Percentiles rank a stretch among this genome's conserved stretches.
Evolutionary conservation across 1,140 invertebrate genomes (phyloP).

Genomic region (Drosophila neocordata): DNA sequence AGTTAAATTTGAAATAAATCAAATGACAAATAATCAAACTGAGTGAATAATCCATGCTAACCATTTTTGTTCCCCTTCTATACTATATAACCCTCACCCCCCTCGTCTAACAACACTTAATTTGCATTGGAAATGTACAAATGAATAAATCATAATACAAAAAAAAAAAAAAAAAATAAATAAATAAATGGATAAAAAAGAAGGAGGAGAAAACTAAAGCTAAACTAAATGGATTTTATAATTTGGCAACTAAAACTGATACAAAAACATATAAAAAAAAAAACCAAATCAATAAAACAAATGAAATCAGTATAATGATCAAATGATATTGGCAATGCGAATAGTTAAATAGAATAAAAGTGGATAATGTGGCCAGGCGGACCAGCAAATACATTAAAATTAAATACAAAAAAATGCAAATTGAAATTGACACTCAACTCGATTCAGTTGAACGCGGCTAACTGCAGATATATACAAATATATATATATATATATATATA

Average conservation of each 20-base stretch:
- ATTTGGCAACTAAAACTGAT: neutral
- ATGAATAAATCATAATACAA: constrained; percentile 8
- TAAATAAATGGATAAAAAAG: constrained; percentile 15
- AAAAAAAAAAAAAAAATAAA: constrained; percentile 22
- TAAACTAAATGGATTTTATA: neutral
- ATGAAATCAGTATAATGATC: constrained; percentile 2
- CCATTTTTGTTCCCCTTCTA: too few species aligned
- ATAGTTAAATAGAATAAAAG: constrained; percentile 43
- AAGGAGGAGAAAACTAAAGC: constrained; percentile 16
- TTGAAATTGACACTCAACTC: constrained; percentile 41
- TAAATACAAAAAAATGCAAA: constrained; percentile 38
- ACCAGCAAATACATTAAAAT: constrained; percentile 39
- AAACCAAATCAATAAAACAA: neutral
- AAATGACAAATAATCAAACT: constrained; percentile 2
- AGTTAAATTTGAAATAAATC: neutral
- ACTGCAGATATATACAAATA: neutral
- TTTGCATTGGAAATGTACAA: constrained; percentile 18
- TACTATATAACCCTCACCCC: too few species aligned
- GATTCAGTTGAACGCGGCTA: neutral
- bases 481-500: neutral
- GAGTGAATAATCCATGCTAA: neutral
- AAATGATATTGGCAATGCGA: neutral
- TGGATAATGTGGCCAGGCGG: constrained; percentile 39
- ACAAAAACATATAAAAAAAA: neutral
- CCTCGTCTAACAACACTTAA: neutral